Conservation (phyloP, 2,797 vertebrate species). For the Onychomys leucogaster region DNA sequence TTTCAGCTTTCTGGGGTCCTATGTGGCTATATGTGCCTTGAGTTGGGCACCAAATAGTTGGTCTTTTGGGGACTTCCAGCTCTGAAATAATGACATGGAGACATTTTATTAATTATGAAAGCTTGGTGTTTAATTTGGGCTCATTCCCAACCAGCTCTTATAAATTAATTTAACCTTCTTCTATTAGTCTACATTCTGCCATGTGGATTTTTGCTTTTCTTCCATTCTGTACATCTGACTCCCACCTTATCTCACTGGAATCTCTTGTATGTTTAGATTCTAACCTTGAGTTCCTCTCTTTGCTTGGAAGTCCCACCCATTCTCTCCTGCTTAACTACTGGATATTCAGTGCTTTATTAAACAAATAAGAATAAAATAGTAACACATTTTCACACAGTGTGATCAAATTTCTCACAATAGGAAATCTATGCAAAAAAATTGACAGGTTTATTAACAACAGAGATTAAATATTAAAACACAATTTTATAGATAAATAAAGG, state of each 20-base stretch:
- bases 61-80: background rate
- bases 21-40: no score
- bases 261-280: background rate
- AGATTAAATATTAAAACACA: background rate
- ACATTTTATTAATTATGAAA: no score
- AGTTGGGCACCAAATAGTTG: no score
- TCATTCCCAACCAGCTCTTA: background rate
- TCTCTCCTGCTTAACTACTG: no score
- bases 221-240: background rate
- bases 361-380: background rate
- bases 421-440: background rate
- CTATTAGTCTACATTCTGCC: background rate
- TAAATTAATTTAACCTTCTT: background rate
- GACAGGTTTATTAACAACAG: background rate
- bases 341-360: no score
- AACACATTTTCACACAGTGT: background rate
- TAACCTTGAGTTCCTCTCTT: background rate
- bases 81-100: no score
- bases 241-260: background rate
- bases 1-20: no score
- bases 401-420: background rate
- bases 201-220: background rate
- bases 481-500: background rate
- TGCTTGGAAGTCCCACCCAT: no score
- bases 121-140: no score